Base-by-base conservation (phyloP, 2,113 vertebrate genomes). In the Bufo bufo region DNA sequence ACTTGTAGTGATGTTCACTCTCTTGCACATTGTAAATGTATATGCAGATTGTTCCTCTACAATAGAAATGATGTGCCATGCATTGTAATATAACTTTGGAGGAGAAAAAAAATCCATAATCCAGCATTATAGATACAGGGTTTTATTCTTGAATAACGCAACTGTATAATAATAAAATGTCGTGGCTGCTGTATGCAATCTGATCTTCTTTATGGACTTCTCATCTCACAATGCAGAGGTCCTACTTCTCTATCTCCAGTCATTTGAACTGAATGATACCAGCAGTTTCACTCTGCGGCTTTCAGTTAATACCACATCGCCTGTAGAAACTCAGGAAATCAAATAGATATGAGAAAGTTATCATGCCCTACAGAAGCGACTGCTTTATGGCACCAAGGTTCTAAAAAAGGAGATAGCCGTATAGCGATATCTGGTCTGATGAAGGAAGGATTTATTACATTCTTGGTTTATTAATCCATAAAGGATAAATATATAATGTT, bases 311-410 rank as follows among this genome's bases (percentile, higher is more conserved):
- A 19, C 72, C 47, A 50, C 72, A 19, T 50, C 49, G 72, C 72
- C 72, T 75, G 43, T 50, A 20, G 47, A 75, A 75, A 75, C 17
- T 8, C 47, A 50, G 7, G 47, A 75, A 75, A 75, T 49, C 19
- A 75, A 75, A 75, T 20, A 50, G 47, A 75, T 75, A 75, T 75
- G 47, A 50, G 17, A 75, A 75, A 75, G 45, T 75, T 75, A 75
- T 75, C 50, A 50, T 74, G 72, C 72, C 72, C 72, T 75, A 75
- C 45, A 75, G 72, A 47, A 75, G 7, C 17, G 17, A 50, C 72
- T 9, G 45, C 20, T 50, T 75, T 50, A 75, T 16, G 72, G 72
- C 72, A 49, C 72, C 8, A 50, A 16, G 14, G 69, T 72, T 72
- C 69, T 72, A 4, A 45, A 75, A 50, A 17, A 75, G n/a, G 45